Evolutionary conservation across 1,140 invertebrate species (phyloP).

Genomic region (Brachionus rubens): DNA sequence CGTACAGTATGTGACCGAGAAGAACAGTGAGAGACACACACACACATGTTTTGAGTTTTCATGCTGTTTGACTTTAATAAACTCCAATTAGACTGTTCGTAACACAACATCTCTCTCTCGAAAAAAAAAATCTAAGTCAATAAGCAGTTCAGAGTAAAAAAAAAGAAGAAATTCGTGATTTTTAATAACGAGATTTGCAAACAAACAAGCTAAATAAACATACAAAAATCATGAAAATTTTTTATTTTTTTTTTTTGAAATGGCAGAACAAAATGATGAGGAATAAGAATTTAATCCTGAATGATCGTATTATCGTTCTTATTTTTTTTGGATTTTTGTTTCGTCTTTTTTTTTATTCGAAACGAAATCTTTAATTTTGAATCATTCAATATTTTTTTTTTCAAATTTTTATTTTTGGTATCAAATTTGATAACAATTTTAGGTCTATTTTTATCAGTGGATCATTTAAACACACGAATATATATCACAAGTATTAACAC

Average conservation of each 20-base stretch:
- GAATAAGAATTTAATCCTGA: no score
- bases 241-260: not conserved
- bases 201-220: slow-evolving; percentile 40
- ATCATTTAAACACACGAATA: no score
- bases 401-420: no score
- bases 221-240: slow-evolving; percentile 26
- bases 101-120: not conserved
- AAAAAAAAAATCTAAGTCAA: not conserved
- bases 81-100: slow-evolving; percentile 4
- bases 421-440: no score
- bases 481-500: no score
- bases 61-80: slow-evolving; percentile 36
- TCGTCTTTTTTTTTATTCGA: no score
- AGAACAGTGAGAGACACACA: slow-evolving; percentile 10
- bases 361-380: no score
- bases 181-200: slow-evolving; percentile 39
- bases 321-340: no score
- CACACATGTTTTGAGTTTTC: slow-evolving; percentile 26
- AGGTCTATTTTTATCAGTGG: no score
- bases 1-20: not conserved
- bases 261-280: no score
- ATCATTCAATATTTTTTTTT: no score
- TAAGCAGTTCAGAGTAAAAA: not conserved
- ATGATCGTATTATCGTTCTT: no score
- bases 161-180: slow-evolving; percentile 12